Base-by-base conservation (phyloP, 2,888 invertebrate species). In the Sturmia bella region DNA sequence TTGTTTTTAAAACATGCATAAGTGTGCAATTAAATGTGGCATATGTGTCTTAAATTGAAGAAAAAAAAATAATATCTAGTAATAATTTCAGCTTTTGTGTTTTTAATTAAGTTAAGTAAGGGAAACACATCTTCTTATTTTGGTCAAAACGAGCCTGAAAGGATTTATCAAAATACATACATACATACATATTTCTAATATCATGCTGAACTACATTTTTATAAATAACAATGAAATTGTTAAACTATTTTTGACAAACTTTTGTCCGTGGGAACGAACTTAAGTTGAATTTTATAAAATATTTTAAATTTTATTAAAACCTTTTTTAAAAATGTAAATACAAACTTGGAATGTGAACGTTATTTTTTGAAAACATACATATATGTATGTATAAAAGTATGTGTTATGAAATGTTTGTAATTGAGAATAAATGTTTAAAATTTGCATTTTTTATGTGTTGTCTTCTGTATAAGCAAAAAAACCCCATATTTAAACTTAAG, bases 131-230 rank as follows among this genome's bases (percentile, higher is more conserved):
- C 9, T 56, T 39, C 24, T 12, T 50, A 59, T 68, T 75, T 68
- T 50, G 21, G 50, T 15, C 19, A 61, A 32, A 32, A 32, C 3
- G 85, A 83, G 84, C 84, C 85, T 85, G 83, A 54, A 83, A 84
- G 79, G 83, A 85, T 84, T 84, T 78, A 68, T 72, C 7, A 21
- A 68, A 83, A 79, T 32, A 32, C 32, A 32, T 32, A 32, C 27
- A 27, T n/a, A n/a, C n/a, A n/a, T n/a, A 82, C 41, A 68, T 66
- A 50, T 43, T 32, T 64, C n/a, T n/a, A n/a, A n/a, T n/a, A n/a
- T n/a, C n/a, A n/a, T n/a, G n/a, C n/a, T n/a, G n/a, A n/a, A n/a
- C n/a, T n/a, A n/a, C n/a, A n/a, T n/a, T 32, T 32, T 7, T 32
- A 32, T 9, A 32, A 32, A 32, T 6, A 32, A 32, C 32, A 32